A percentile compares a stretch with the other conserved stretches of the same genome.
phyloP scores from a whole-genome alignment of 1,140 invertebrate genomes.

The Cephus cinctus region DNA sequence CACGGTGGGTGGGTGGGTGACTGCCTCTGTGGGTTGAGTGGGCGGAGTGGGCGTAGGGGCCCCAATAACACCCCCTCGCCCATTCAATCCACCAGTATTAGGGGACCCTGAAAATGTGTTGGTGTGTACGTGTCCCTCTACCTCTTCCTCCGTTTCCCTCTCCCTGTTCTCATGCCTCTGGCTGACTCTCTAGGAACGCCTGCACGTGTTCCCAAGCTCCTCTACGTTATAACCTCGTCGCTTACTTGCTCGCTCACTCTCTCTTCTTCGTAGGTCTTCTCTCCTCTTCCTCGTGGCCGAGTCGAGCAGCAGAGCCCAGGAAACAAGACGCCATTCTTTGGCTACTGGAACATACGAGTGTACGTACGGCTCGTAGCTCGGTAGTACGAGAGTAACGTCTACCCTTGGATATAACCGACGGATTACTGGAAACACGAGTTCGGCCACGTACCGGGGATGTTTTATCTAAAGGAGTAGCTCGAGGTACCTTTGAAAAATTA shows the following conservation, averaged over 20 bases:
- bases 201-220: not conserved
- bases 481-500: too few relatives aligned
- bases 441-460: too few relatives aligned
- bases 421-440: too few relatives aligned
- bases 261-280: not conserved
- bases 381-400: too few relatives aligned
- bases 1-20: constrained; percentile 41
- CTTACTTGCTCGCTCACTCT: not conserved
- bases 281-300: constrained; percentile 3
- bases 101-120: constrained; percentile 19
- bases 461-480: too few relatives aligned
- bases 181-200: too few relatives aligned
- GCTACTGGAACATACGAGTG: too few relatives aligned
- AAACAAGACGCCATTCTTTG: too few relatives aligned
- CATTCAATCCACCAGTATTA: constrained; percentile 44
- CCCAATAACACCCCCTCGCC: constrained; percentile 48
- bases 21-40: constrained; percentile 29
- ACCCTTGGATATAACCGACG: too few relatives aligned
- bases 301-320: too few relatives aligned
- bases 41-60: constrained; percentile 47
- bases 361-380: too few relatives aligned
- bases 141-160: constrained; percentile 19
- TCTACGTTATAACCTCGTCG: too few relatives aligned
- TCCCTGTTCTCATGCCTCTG: not conserved
- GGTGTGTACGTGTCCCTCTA: constrained; percentile 32